Evolutionary conservation across 2,888 invertebrate genomes (phyloP).

Genomic region (Ornithoptera priamus): DNA sequence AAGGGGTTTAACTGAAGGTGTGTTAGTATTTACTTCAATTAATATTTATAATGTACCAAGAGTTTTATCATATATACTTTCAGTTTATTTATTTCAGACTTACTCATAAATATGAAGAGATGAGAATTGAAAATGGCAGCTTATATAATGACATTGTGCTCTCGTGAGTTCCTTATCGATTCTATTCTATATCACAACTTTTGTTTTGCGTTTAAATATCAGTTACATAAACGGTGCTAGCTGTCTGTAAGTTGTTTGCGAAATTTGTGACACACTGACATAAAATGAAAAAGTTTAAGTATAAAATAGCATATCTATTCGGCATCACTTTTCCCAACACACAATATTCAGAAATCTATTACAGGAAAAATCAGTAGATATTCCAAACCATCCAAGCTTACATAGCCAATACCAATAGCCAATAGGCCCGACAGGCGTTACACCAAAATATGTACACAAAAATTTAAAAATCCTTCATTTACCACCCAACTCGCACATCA

Average conservation of each 20-base stretch:
- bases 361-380: too few species aligned
- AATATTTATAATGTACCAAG: not conserved
- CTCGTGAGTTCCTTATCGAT: not conserved
- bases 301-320: too few species aligned
- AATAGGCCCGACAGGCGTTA: too few species aligned
- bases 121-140: not conserved
- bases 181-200: constrained; percentile 1
- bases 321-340: too few species aligned
- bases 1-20: not conserved
- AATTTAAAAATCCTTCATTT: too few species aligned
- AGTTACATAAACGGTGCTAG: constrained; percentile 16
- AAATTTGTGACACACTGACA: constrained; percentile 13
- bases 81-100: too few species aligned
- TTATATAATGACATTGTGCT: not conserved
- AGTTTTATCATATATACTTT: not conserved
- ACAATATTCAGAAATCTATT: too few species aligned
- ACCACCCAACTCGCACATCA: too few species aligned
- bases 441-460: too few species aligned
- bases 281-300: too few species aligned
- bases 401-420: too few species aligned
- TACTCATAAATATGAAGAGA: not conserved
- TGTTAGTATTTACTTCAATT: not conserved
- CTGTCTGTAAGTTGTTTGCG: constrained; percentile 3
- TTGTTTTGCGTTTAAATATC: constrained; percentile 19
- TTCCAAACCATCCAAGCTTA: too few species aligned